Evolutionary conservation across 2,797 vertebrate species (phyloP).

Genomic region (Petrocephalus sullivani): DNA sequence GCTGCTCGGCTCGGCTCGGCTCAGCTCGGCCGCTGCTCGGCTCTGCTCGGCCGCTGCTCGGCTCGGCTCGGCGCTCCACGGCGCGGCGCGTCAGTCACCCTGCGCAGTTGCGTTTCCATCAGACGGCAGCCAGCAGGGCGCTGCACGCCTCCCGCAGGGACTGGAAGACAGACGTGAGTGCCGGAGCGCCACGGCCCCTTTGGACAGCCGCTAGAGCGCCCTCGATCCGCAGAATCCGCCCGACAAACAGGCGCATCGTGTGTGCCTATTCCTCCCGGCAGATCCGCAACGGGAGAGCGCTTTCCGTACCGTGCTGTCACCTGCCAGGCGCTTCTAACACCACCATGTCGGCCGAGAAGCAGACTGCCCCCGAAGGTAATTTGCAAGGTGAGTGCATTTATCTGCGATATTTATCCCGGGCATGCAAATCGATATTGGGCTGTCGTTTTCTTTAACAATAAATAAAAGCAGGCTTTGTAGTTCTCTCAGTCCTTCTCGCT

Average conservation of each 20-base stretch:
- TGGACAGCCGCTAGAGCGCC: not conserved
- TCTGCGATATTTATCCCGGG: not conserved
- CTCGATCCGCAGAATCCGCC: not conserved
- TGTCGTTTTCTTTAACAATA: not conserved
- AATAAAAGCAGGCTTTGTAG: not conserved
- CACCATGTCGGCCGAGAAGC: conserved; percentile 54
- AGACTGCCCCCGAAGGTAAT: conserved; percentile 54
- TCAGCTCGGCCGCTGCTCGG: too few relatives aligned
- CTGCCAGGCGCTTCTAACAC: conserved; percentile 26
- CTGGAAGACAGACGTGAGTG: not conserved
- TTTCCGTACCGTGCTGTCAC: conserved; percentile 35
- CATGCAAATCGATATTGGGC: not conserved
- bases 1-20: too few relatives aligned
- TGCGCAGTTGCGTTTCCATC: not conserved
- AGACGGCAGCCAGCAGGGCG: not conserved
- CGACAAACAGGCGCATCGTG: not conserved
- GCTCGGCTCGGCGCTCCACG: not conserved
- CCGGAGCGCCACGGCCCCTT: not conserved
- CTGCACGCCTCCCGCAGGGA: not conserved
- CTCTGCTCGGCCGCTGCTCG: too few relatives aligned
- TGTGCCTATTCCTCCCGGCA: not conserved
- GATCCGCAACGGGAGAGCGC: not conserved
- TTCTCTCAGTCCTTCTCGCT: not conserved
- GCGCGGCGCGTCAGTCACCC: not conserved
- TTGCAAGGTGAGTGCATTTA: conserved; percentile 59